Conservation (phyloP, 2,797 vertebrate genomes). For the Coregonus suidteri region DNA sequence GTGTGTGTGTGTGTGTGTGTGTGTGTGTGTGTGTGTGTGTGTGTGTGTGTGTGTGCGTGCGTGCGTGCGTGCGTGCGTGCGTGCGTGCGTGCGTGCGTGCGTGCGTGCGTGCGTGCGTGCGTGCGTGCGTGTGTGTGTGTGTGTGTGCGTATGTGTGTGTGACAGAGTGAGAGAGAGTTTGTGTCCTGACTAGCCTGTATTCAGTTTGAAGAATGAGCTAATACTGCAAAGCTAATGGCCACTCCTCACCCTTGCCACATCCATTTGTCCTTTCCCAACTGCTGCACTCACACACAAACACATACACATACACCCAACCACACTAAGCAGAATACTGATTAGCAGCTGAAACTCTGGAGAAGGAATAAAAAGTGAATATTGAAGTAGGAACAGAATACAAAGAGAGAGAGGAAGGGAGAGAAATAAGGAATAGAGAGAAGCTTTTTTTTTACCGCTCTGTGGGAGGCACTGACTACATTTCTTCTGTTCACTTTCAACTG, state of each 20-base stretch:
- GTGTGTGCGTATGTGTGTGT: not conserved
- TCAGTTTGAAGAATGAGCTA: slow-evolving; percentile 49
- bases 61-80: not conserved
- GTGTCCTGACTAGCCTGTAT: slow-evolving; percentile 38
- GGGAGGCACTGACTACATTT: no score
- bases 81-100: not conserved
- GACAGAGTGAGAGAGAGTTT: not conserved
- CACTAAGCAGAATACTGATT: not conserved
- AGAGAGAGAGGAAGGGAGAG: not conserved
- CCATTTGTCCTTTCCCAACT: slow-evolving; percentile 38
- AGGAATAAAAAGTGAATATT: not conserved
- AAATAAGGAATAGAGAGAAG: not conserved
- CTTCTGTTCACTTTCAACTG: no score
- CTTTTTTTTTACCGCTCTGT: not conserved
- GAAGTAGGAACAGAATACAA: not conserved
- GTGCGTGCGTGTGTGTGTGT: slow-evolving; percentile 2
- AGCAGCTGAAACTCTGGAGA: slow-evolving; percentile 39
- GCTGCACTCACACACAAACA: slow-evolving; percentile 10
- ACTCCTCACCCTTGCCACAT: slow-evolving; percentile 34
- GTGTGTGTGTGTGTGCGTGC: slow-evolving; percentile 5
- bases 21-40: slow-evolving; percentile 2
- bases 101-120: not conserved
- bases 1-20: no score
- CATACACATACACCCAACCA: slow-evolving; percentile 8
- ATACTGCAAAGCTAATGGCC: slow-evolving; percentile 40